Evolutionary conservation across 1,140 invertebrate species (phyloP).

Genomic region (Gonioctena quinquepunctata): DNA sequence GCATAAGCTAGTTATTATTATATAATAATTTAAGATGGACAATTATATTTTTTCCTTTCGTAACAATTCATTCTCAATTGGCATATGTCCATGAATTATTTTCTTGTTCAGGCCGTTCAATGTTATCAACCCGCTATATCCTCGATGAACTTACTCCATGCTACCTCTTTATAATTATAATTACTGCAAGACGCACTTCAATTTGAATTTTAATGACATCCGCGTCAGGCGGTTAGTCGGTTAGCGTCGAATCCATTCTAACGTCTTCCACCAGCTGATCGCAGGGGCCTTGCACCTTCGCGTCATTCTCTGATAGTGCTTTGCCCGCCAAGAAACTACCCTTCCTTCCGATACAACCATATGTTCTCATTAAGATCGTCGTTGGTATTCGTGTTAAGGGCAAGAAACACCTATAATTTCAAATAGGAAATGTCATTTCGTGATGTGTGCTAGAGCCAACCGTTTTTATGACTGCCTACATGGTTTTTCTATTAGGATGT

Average conservation of each 20-base stretch:
- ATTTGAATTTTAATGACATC: conserved; percentile 8
- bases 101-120: background rate
- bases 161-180: background rate
- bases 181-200: background rate
- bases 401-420: background rate
- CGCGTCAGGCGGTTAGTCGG: conserved; percentile 8
- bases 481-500: background rate
- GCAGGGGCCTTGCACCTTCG: conserved; percentile 2
- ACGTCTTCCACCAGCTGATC: conserved; percentile 6
- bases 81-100: too few species aligned
- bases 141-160: too few species aligned
- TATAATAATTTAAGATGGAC: too few species aligned
- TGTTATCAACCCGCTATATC: too few species aligned
- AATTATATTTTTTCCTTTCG: too few species aligned
- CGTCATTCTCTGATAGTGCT: background rate
- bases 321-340: conserved; percentile 2
- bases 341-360: background rate
- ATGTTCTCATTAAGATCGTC: background rate
- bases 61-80: too few species aligned
- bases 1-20: too few species aligned
- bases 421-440: conserved; percentile 2
- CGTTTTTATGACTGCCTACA: background rate
- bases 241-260: background rate
- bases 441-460: background rate
- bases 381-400: background rate